Evolutionary conservation across 2,113 vertebrate genomes (phyloP).

Genomic region (Progne subis): DNA sequence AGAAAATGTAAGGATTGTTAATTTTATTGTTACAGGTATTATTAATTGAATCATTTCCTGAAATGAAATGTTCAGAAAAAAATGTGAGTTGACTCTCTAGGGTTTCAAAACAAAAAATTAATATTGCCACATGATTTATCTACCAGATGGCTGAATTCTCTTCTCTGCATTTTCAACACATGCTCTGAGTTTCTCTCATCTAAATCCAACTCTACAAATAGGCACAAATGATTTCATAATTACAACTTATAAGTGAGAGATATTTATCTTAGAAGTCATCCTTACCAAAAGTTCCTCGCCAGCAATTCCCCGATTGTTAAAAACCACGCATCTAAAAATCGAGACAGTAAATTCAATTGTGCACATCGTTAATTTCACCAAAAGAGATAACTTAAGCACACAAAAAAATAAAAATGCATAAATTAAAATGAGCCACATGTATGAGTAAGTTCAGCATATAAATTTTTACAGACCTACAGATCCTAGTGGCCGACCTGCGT

Average conservation of each 20-base stretch:
- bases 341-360: conserved; percentile 37
- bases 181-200: neutral
- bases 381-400: neutral
- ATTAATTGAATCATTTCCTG: neutral
- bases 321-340: conserved; percentile 92
- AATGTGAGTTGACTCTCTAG: neutral
- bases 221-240: neutral
- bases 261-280: conserved; percentile 48
- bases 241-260: neutral
- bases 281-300: conserved; percentile 96
- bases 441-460: neutral
- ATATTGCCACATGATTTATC: neutral
- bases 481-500: neutral
- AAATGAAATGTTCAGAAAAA: neutral
- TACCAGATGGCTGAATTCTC: neutral
- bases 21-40: neutral
- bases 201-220: neutral
- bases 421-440: neutral
- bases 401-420: neutral
- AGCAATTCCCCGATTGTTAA: conserved; percentile 85
- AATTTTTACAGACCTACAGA: neutral
- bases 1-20: neutral
- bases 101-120: neutral
- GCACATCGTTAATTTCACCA: neutral
- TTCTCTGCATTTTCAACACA: neutral